Conservation (phyloP, 2,888 invertebrate genomes). For the Himalopsyche anomala region DNA sequence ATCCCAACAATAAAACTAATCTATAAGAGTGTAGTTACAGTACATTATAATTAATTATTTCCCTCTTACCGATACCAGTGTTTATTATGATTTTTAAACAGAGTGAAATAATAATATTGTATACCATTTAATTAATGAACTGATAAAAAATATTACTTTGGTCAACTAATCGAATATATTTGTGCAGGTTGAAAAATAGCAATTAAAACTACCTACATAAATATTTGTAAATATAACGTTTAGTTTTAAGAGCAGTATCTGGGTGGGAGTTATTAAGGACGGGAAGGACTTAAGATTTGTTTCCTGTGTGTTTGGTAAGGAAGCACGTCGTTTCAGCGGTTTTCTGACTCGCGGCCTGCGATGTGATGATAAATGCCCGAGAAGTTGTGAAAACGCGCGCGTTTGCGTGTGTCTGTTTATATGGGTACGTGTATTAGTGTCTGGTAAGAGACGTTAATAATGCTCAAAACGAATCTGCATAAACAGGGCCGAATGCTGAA, state of each 20-base stretch:
- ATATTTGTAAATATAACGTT: background rate
- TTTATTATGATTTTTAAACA: too few relatives aligned
- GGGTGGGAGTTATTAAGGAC: background rate
- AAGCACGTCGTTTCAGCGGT: conserved; percentile 59
- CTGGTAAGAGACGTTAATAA: conserved; percentile 60
- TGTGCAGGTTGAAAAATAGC: too few relatives aligned
- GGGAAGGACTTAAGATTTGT: conserved; percentile 26
- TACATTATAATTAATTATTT: too few relatives aligned
- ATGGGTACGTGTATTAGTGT: conserved; percentile 31
- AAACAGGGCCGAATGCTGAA: conserved; percentile 51
- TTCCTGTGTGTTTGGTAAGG: conserved; percentile 24
- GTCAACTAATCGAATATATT: too few relatives aligned
- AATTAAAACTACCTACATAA: background rate
- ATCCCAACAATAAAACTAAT: too few relatives aligned
- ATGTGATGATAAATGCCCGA: conserved; percentile 59
- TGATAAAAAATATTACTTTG: too few relatives aligned
- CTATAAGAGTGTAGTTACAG: too few relatives aligned
- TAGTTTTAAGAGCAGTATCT: background rate
- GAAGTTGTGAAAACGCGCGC: conserved; percentile 32
- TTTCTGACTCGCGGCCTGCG: conserved; percentile 59
- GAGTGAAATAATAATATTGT: too few relatives aligned
- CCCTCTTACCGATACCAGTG: too few relatives aligned
- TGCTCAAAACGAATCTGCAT: conserved; percentile 63
- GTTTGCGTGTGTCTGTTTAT: conserved; percentile 34
- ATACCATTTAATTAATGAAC: too few relatives aligned